These are phyloP conservation scores for Drosophila recens DNA, from an alignment of 2,888 invertebrate species.

Conservation along the genomic window DNA sequence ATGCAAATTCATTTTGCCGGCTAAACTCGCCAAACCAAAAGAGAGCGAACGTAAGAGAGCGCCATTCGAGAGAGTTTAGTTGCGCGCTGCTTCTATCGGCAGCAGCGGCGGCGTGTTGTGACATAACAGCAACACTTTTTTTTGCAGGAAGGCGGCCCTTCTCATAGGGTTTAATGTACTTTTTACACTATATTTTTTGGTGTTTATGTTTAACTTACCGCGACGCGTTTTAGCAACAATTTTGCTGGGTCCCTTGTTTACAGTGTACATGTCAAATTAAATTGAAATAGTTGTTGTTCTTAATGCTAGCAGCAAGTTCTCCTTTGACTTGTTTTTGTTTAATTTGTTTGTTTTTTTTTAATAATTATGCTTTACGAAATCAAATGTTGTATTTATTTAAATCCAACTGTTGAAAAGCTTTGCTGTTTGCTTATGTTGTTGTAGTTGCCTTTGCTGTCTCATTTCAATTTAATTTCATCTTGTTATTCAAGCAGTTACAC, in stretches of 20 bases:
- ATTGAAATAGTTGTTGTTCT: constrained; percentile 26
- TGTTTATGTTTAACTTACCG: constrained; percentile 86
- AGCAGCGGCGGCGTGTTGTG: constrained; percentile 62
- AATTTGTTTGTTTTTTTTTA: constrained; percentile 26
- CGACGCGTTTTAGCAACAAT: constrained; percentile 94
- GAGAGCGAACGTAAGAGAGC: constrained; percentile 26
- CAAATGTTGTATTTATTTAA: constrained; percentile 31
- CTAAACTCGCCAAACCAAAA: constrained; percentile 45
- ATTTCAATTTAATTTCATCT: constrained; percentile 51
- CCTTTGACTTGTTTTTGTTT: constrained; percentile 13
- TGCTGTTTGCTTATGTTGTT: constrained; percentile 2
- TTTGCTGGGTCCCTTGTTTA: constrained; percentile 94
- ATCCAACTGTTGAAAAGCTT: constrained; percentile 47
- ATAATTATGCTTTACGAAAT: constrained; percentile 43
- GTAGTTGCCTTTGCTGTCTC: constrained; percentile 23
- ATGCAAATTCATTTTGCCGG: constrained; percentile 64
- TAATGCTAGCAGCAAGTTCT: constrained; percentile 14
- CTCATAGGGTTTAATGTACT: constrained; percentile 51
- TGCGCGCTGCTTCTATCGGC: constrained; percentile 45
- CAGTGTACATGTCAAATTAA: constrained; percentile 90
- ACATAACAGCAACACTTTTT: constrained; percentile 79
- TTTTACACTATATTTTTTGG: constrained; percentile 24
- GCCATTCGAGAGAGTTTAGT: constrained; percentile 16
- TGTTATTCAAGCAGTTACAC: constrained; percentile 58
- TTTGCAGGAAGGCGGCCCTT: constrained; percentile 43